A percentile compares a stretch with the other conserved stretches of the same genome.
Evolutionary conservation across 1,140 invertebrate species (phyloP).

Genomic region (Panagrolaimus sp.): DNA sequence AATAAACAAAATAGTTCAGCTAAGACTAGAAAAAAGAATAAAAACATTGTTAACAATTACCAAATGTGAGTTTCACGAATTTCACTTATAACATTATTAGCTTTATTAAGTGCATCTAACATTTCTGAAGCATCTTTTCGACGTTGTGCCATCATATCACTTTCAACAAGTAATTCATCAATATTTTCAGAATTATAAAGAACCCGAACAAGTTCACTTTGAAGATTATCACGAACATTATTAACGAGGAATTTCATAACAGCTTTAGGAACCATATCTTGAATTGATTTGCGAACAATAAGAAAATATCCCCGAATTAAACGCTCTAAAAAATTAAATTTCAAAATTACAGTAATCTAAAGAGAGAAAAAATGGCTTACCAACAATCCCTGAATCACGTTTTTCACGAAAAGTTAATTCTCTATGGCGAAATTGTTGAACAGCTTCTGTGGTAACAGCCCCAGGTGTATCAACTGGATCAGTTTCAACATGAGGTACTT

Average conservation of each 20-base stretch:
- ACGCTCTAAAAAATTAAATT: slow-evolving; percentile 66
- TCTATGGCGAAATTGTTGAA: slow-evolving; percentile 58
- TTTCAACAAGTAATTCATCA: slow-evolving; percentile 86
- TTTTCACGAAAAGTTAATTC: slow-evolving; percentile 86
- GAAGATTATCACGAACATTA: slow-evolving; percentile 81
- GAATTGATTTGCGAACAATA: slow-evolving; percentile 95
- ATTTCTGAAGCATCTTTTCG: slow-evolving; percentile 92
- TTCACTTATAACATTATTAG: slow-evolving; percentile 89
- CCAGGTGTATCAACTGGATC: too few species aligned
- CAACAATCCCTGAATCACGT: slow-evolving; percentile 92
- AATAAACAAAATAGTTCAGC: neutral
- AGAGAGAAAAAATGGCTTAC: slow-evolving; percentile 62
- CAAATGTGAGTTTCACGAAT: slow-evolving; percentile 97
- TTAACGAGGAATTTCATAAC: slow-evolving; percentile 99
- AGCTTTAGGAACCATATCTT: slow-evolving; percentile 96
- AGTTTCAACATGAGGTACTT: too few species aligned
- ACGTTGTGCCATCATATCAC: slow-evolving; percentile 88
- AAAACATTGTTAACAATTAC: slow-evolving; percentile 63
- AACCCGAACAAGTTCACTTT: slow-evolving; percentile 93
- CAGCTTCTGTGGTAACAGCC: slow-evolving; percentile 18
- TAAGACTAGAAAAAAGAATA: neutral
- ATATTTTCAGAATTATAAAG: slow-evolving; percentile 92
- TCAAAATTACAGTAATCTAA: neutral
- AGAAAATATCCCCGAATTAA: slow-evolving; percentile 97
- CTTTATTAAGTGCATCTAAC: slow-evolving; percentile 89